These are phyloP conservation scores for Moxostoma hubbsi DNA, from an alignment of 2,797 vertebrate species.

Conservation along the genomic window DNA sequence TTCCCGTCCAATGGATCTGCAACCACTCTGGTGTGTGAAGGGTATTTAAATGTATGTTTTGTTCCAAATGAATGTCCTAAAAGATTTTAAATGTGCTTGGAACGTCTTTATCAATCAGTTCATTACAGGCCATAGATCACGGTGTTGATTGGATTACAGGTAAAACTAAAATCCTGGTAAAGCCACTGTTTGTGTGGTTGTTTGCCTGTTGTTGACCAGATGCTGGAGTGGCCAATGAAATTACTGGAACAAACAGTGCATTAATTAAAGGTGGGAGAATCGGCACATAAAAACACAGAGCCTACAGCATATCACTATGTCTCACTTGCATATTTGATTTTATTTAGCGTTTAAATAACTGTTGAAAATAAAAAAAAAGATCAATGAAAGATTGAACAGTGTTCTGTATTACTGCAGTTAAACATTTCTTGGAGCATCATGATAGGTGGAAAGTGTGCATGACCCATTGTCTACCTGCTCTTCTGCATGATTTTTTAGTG, in stretches of 20 bases:
- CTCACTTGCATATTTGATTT: background rate
- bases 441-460: too few relatives aligned
- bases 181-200: conserved; percentile 40
- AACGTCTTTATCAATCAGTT: conserved; percentile 37
- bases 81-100: background rate
- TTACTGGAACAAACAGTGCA: background rate
- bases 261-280: background rate
- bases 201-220: conserved; percentile 40
- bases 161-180: conserved; percentile 36
- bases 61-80: conserved; percentile 10
- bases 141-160: conserved; percentile 46
- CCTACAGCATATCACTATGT: background rate
- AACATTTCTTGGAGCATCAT: too few relatives aligned
- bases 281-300: background rate
- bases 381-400: too few relatives aligned
- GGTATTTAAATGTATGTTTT: too few relatives aligned
- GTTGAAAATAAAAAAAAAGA: too few relatives aligned
- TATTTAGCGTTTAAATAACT: background rate
- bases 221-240: background rate
- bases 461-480: too few relatives aligned
- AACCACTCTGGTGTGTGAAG: too few relatives aligned
- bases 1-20: too few relatives aligned
- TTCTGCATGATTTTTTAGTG: too few relatives aligned
- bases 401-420: too few relatives aligned
- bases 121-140: background rate